Conservation (phyloP, 2,888 invertebrate species). For the Portevinia maculata region DNA sequence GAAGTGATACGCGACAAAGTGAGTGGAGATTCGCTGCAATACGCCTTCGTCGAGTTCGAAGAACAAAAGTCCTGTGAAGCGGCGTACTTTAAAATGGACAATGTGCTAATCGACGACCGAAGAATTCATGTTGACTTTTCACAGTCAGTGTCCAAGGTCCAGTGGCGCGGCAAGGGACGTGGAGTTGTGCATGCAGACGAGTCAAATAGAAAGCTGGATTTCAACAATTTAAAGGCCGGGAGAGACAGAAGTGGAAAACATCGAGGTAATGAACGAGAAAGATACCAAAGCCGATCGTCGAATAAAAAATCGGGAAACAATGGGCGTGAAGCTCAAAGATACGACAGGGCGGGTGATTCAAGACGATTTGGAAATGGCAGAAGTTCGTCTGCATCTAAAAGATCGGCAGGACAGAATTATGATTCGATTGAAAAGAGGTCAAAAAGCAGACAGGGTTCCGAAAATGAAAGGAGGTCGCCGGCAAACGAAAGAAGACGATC, state of each 20-base stretch:
- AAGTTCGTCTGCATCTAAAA: neutral
- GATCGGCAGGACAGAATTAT: neutral
- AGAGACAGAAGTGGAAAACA: neutral
- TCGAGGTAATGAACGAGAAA: neutral
- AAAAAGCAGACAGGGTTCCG: neutral
- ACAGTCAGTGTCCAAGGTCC: conserved; percentile 97
- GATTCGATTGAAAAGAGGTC: neutral
- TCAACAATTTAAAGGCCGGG: conserved; percentile 75
- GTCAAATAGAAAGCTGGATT: conserved; percentile 77
- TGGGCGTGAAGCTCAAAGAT: neutral
- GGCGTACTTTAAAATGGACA: conserved; percentile 99
- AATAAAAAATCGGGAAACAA: neutral
- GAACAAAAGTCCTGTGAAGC: conserved; percentile 96
- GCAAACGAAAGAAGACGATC: conserved; percentile 1
- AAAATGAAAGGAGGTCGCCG: neutral
- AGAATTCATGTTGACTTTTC: conserved; percentile 99
- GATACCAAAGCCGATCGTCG: conserved; percentile 43
- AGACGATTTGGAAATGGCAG: conserved; percentile 9
- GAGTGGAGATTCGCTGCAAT: conserved; percentile 97
- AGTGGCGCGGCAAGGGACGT: conserved; percentile 94
- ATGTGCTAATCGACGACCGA: conserved; percentile 98
- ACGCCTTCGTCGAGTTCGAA: conserved; percentile 99
- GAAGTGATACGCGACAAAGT: conserved; percentile 98
- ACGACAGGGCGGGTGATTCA: neutral
- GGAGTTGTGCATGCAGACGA: conserved; percentile 85